Evolutionary conservation across 2,113 vertebrate genomes (phyloP).

Genomic region (Pitta sordida): DNA sequence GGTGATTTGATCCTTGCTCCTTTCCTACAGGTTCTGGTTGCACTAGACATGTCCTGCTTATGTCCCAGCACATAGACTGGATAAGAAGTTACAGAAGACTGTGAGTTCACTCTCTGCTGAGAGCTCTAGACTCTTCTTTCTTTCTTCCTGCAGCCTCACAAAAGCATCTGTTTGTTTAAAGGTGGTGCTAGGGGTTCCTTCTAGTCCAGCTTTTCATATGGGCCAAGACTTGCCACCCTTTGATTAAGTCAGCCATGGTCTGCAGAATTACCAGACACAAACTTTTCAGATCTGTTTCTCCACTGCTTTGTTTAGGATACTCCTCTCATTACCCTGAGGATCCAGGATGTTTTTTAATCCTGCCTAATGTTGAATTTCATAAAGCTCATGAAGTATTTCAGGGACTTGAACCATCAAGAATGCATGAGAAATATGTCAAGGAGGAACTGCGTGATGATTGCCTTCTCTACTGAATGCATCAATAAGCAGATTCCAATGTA

Average conservation of each 20-base stretch:
- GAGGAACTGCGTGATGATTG: not conserved
- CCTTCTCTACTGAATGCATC: not conserved
- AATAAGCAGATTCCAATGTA: not conserved
- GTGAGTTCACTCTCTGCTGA: not conserved
- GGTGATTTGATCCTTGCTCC: not conserved
- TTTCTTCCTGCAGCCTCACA: not conserved
- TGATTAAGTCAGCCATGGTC: not conserved
- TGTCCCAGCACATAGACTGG: not conserved
- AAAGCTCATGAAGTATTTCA: not conserved
- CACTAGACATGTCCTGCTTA: not conserved
- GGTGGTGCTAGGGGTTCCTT: not conserved
- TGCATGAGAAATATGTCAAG: not conserved
- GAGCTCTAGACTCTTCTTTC: not conserved
- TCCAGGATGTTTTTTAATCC: not conserved
- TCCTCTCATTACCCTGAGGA: not conserved
- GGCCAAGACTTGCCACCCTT: not conserved
- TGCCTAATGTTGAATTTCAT: not conserved
- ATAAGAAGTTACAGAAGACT: not conserved
- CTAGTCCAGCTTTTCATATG: not conserved
- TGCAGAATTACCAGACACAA: not conserved
- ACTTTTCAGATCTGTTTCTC: not conserved
- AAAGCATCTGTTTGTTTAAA: not conserved
- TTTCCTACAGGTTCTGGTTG: not conserved
- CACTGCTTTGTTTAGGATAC: not conserved
- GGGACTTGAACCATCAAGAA: not conserved